Base-by-base conservation (phyloP, 2,797 vertebrate species). In the Lepus townsendii region DNA sequence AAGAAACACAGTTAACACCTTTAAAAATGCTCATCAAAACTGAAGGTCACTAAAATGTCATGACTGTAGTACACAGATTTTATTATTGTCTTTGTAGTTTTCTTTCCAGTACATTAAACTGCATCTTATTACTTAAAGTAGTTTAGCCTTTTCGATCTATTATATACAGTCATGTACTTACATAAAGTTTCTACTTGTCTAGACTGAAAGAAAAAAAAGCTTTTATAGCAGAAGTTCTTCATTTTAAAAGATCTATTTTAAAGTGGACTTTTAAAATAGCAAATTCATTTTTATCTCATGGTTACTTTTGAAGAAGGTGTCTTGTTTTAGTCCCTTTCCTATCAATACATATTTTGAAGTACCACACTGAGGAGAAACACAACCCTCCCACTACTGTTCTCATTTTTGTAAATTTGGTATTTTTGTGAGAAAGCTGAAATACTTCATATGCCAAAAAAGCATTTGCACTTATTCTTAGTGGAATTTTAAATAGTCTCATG, bases 321-420 rank as follows among this genome's bases (percentile, higher is more conserved):
- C 19, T 91, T 68, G 13, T 79, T 93, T 93, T 88, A 76, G 52
- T 95, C 14, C 22, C 62, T 96, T 87, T 93, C 54, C n/a, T 72
- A 42, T 62, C 71, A 79, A 95, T 30, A 83, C 26, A 38, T 88
- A 84, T 92, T 91, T 94, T 30, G 72, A 93, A 94, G 65, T 72
- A 77, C 20, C 57, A 83, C 30, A 84, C 19, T 88, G 86, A 95
- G 54, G 32, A 92, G 42, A 93, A 94, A 92, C 71, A 83, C 10
- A 95, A 80, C 88, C 79, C 54, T 93, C 88, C 38, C 6, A 88
- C 47, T 76, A 83, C 9, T 3, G 12, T 86, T 83, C 32, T 35
- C 60, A 35, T 94, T 96, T 96, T 95, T 4, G 16, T 65, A 77
- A 95, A 80, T 86, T 92, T 89, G 47, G 16, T 86, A 86, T 93